Evolutionary conservation across 2,888 invertebrate genomes (phyloP).

Genomic region (Calephelis perditalis): DNA sequence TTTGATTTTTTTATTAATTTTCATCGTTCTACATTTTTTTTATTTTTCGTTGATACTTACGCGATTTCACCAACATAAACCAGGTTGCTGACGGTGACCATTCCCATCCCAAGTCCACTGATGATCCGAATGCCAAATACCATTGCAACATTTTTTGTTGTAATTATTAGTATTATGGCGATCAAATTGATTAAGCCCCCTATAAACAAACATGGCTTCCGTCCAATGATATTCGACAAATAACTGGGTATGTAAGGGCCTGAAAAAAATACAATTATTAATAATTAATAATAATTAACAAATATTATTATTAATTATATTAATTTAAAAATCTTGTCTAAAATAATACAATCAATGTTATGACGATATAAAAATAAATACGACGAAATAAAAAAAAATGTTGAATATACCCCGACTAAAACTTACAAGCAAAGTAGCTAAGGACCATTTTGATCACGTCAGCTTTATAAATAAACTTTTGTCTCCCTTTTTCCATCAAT

Average conservation of each 20-base stretch:
- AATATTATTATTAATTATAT: too few relatives aligned
- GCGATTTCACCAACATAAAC: slow-evolving; percentile 39
- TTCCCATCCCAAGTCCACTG: slow-evolving; percentile 38
- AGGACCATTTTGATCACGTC: too few relatives aligned
- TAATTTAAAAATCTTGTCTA: too few relatives aligned
- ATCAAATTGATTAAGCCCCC: slow-evolving; percentile 36
- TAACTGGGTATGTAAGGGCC: slow-evolving; percentile 41
- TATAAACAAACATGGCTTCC: slow-evolving; percentile 41
- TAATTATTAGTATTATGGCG: slow-evolving; percentile 35
- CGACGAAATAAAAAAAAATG: too few relatives aligned
- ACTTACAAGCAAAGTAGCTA: too few relatives aligned
- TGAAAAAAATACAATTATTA: slow-evolving; percentile 26
- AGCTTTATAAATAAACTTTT: too few relatives aligned
- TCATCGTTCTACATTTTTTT: background rate
- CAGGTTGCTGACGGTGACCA: slow-evolving; percentile 37
- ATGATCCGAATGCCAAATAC: slow-evolving; percentile 36
- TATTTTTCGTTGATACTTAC: slow-evolving; percentile 28
- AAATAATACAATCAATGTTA: too few relatives aligned
- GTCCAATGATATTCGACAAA: slow-evolving; percentile 38
- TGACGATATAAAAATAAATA: too few relatives aligned
- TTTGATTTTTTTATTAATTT: too few relatives aligned
- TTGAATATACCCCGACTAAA: too few relatives aligned
- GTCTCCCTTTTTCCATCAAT: too few relatives aligned
- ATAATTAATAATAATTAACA: too few relatives aligned
- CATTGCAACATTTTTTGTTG: slow-evolving; percentile 33